Evolutionary conservation across 23 tunicate species (phyloP).

Genomic region (Halocynthia aurantium): DNA sequence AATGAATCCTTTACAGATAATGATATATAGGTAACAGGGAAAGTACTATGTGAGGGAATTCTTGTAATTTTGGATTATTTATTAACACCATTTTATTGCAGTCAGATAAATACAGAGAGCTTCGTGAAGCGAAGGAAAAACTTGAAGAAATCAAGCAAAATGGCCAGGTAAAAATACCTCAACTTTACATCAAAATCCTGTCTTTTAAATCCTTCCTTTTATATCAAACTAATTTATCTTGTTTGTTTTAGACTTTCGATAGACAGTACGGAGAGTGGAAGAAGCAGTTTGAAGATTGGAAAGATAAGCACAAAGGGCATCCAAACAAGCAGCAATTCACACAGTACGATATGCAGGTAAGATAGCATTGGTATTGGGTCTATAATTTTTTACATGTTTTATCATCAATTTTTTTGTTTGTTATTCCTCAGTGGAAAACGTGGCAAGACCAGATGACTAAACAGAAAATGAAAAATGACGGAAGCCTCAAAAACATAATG

Average conservation of each 20-base stretch:
- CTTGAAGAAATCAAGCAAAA: too few species aligned
- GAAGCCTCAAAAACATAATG: too few species aligned
- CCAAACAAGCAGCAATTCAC: constrained; percentile 69
- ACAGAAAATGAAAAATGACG: constrained; percentile 28
- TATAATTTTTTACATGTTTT: neutral
- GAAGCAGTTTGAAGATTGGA: constrained; percentile 81
- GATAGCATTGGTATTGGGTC: neutral
- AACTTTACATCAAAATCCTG: too few species aligned
- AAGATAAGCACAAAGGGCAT: constrained; percentile 60
- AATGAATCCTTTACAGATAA: too few species aligned
- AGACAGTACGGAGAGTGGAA: constrained; percentile 72
- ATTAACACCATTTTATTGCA: too few species aligned
- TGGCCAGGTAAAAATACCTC: too few species aligned
- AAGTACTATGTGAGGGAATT: too few species aligned
- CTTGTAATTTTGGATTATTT: too few species aligned
- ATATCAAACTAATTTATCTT: neutral
- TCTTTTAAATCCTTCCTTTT: neutral
- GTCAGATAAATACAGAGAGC: too few species aligned
- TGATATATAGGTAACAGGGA: too few species aligned
- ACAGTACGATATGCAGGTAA: constrained; percentile 75
- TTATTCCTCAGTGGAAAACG: constrained; percentile 62
- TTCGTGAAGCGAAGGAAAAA: too few species aligned
- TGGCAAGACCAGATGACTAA: constrained; percentile 75
- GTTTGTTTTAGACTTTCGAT: constrained; percentile 36
- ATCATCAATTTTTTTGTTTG: neutral